Percentiles rank a stretch among this genome's conserved stretches.
Conservation (phyloP, 1,140 invertebrate genomes). For the Hestina assimilis region DNA sequence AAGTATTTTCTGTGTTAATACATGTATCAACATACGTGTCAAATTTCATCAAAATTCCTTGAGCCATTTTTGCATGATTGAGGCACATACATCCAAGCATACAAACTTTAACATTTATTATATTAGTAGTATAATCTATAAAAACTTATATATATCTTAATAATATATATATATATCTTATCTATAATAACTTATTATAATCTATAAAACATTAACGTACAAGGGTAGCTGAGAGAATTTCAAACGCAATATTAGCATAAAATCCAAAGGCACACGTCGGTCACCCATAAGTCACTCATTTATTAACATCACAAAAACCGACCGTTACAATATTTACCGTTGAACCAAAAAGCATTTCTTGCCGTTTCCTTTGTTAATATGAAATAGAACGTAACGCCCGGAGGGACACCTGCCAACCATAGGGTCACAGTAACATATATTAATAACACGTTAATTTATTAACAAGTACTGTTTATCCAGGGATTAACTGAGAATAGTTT, state of each 20-base stretch:
- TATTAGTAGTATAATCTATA: too few relatives aligned
- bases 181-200: too few relatives aligned
- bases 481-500: conserved; percentile 77
- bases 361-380: conserved; percentile 63
- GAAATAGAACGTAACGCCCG: conserved; percentile 55
- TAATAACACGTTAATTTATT: conserved; percentile 78
- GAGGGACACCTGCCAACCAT: conserved; percentile 69
- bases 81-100: too few relatives aligned
- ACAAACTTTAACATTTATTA: too few relatives aligned
- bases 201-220: background rate
- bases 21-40: too few relatives aligned
- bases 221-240: conserved; percentile 19
- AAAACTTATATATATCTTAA: too few relatives aligned
- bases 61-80: too few relatives aligned
- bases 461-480: conserved; percentile 75
- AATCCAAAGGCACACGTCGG: conserved; percentile 23
- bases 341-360: conserved; percentile 60
- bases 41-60: too few relatives aligned
- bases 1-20: too few relatives aligned
- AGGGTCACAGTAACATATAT: conserved; percentile 73
- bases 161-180: too few relatives aligned
- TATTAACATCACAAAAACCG: conserved; percentile 63
- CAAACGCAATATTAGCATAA: conserved; percentile 24
- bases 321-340: conserved; percentile 63
- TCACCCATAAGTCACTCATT: conserved; percentile 40